These are phyloP conservation scores for Esperia sulphurella DNA, from an alignment of 2,888 invertebrate species.

Conservation along the genomic window DNA sequence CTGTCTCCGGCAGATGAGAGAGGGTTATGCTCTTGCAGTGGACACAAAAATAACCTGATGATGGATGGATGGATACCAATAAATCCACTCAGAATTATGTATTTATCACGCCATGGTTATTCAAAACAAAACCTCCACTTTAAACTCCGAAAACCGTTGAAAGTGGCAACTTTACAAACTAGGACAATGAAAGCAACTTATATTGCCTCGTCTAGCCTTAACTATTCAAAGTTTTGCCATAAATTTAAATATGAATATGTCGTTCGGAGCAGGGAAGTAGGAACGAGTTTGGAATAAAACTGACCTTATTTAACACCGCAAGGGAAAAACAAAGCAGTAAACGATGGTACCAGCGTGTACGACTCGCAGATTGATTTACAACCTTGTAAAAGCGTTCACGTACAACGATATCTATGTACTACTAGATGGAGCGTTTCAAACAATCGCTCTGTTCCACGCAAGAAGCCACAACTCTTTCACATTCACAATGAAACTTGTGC, in stretches of 20 bases:
- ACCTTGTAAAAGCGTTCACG: too few species aligned
- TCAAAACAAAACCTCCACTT: constrained; percentile 3
- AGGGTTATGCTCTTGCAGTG: too few species aligned
- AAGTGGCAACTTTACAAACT: constrained; percentile 36
- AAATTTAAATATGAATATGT: constrained; percentile 74
- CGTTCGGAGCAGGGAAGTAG: constrained; percentile 43
- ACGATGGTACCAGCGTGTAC: not conserved
- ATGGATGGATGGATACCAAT: not conserved
- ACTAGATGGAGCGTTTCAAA: too few species aligned
- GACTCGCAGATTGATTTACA: too few species aligned
- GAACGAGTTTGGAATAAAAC: constrained; percentile 34
- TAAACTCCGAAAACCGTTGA: constrained; percentile 30
- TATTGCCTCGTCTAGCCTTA: constrained; percentile 51
- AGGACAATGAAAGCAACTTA: constrained; percentile 51
- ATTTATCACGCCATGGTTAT: not conserved
- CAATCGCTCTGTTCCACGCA: too few species aligned
- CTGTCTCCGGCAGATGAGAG: too few species aligned
- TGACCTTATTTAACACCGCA: constrained; percentile 24
- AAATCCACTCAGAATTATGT: not conserved
- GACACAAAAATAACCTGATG: too few species aligned
- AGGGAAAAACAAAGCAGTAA: not conserved
- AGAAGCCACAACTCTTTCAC: too few species aligned
- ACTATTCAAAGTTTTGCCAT: constrained; percentile 62
- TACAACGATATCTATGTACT: too few species aligned
- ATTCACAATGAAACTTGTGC: too few species aligned